Conservation (phyloP, 30 jellyfish, hydroid and myxozoan species). For the Chrysaora quinquecirrha region DNA sequence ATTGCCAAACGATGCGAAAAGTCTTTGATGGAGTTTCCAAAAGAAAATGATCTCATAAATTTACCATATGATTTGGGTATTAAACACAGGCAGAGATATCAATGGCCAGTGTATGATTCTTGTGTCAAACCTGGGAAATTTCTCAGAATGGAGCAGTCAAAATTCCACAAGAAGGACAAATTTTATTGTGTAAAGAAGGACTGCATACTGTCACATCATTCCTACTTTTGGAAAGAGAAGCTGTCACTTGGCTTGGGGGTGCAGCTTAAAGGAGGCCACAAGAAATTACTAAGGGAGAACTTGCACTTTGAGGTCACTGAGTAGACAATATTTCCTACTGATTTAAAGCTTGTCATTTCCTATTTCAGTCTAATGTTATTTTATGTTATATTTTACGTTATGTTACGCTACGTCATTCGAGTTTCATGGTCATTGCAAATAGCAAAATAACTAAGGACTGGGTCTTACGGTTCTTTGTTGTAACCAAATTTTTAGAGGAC, state of each 20-base stretch:
- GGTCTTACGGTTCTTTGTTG: not conserved
- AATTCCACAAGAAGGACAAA: conserved; percentile 12
- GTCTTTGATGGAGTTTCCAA: conserved; percentile 21
- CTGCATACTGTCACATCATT: conserved; percentile 30
- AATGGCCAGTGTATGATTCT: conserved; percentile 15
- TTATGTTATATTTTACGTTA: not conserved
- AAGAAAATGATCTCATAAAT: conserved; percentile 9
- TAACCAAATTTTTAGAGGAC: too few species aligned
- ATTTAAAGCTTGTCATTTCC: not conserved
- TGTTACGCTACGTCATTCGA: not conserved
- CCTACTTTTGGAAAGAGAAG: conserved; percentile 42
- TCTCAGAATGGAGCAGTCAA: conserved; percentile 31
- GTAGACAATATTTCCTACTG: not conserved
- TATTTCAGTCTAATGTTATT: not conserved
- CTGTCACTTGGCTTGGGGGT: conserved; percentile 30
- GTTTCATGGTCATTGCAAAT: too few species aligned
- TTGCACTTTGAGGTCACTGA: conserved; percentile 28
- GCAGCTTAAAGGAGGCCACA: conserved; percentile 25
- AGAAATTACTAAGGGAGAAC: conserved; percentile 23
- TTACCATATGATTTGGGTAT: conserved; percentile 25
- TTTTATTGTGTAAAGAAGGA: conserved; percentile 20
- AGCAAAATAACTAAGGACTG: too few species aligned
- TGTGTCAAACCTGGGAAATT: conserved; percentile 14
- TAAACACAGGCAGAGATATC: conserved; percentile 36
- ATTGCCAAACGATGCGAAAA: conserved; percentile 8